phyloP scores from a whole-genome alignment of 2,888 invertebrate species.

The Andrena bucephala region DNA sequence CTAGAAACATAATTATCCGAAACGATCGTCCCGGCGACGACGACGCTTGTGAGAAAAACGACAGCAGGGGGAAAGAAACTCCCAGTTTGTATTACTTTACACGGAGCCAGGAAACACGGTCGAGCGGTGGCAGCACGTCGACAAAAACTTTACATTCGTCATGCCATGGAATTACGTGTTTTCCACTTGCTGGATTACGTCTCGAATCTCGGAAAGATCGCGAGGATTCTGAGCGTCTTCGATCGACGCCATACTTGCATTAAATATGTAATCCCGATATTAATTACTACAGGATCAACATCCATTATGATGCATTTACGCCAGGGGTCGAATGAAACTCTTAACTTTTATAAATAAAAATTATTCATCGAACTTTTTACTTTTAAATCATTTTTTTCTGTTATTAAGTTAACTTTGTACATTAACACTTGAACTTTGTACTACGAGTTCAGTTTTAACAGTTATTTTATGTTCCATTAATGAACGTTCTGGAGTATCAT shows the following conservation, averaged over 20 bases:
- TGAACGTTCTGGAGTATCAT: too few relatives aligned
- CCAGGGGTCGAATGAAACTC: too few relatives aligned
- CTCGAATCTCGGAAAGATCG: slow-evolving; percentile 13
- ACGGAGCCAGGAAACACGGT: slow-evolving; percentile 34
- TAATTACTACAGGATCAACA: not conserved
- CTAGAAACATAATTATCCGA: slow-evolving; percentile 29
- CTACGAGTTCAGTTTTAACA: too few relatives aligned
- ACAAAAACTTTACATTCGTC: slow-evolving; percentile 46
- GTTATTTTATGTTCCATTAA: too few relatives aligned
- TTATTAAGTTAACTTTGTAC: too few relatives aligned
- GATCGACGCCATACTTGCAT: not conserved
- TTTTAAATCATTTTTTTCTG: too few relatives aligned
- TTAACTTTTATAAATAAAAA: too few relatives aligned
- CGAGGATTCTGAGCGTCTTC: not conserved
- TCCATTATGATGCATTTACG: too few relatives aligned
- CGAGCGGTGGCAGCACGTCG: not conserved
- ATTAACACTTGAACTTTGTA: too few relatives aligned
- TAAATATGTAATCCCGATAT: not conserved
- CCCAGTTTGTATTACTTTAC: slow-evolving; percentile 32
- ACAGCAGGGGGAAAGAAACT: slow-evolving; percentile 24
- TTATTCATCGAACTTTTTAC: too few relatives aligned
- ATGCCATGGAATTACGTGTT: slow-evolving; percentile 26
- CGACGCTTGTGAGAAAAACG: slow-evolving; percentile 22
- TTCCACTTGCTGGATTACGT: not conserved
- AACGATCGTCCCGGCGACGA: slow-evolving; percentile 12